Base-by-base conservation (phyloP, 1,140 invertebrate species). In the Diabrotica undecimpunctata region DNA sequence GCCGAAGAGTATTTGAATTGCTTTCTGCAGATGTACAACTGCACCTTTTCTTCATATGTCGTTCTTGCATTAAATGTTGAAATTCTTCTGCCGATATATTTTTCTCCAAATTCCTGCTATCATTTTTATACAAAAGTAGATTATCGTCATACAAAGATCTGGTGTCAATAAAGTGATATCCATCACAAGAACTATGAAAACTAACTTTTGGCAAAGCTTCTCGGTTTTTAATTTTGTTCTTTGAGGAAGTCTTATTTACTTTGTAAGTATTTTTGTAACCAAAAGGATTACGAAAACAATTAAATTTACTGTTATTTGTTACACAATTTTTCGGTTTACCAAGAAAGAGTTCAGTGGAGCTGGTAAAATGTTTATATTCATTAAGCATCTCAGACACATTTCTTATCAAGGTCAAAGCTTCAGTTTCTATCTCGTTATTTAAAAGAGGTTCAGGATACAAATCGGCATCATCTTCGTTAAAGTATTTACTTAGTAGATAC, bases 61-160 rank as follows among this genome's bases (percentile, higher is more conserved):
- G 10, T 54, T 62, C 61, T 38, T 51, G 36, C 1, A 62, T 2
- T 37, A 54, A 11, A 13, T 25, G n/a, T 5, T 6, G 11, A 6
- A 54, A 62, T 4, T 62, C 61, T 54, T 54, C 53, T 6, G 25
- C 12, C 13, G 59, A 61, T 25, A 52, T 41, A 53, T 50, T n/a
- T 6, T 61, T 61, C 12, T 51, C 59, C n/a, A 62, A 14, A 39
- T 62, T 54, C 12, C 11, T 62, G 36, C 61, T 62, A 14, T 62
- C 61, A 7, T 54, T 62, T 54, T 62, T 62, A 14, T 54, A 62
- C 11, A 62, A 25, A 54, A 62, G 14, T 54, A 54, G 14, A 9
- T 62, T 54, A 5, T 36, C 55, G 2, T 36, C 37, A n/a, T 36
- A 36, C 8, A 13, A 14, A 13, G 13, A 13, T 60, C 50, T 60